Conservation (phyloP, 1,140 invertebrate genomes). For the Drosophila lini region DNA sequence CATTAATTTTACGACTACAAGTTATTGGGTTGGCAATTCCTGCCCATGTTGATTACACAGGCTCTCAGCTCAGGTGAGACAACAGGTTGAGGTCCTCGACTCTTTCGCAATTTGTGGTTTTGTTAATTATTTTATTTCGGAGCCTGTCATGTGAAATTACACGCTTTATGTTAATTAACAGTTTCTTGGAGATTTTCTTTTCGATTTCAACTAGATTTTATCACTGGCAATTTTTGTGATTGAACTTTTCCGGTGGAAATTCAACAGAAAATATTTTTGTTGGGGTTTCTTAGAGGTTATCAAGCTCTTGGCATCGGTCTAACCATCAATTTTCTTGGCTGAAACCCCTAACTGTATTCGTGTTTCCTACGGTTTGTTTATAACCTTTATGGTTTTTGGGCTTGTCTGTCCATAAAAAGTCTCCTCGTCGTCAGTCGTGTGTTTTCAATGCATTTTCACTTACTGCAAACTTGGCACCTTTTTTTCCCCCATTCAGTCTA, state of each 20-base stretch:
- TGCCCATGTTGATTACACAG: slow-evolving; percentile 43
- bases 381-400: slow-evolving; percentile 45
- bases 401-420: slow-evolving; percentile 53
- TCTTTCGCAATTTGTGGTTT: slow-evolving; percentile 26
- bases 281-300: slow-evolving; percentile 37
- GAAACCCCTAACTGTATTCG: slow-evolving; percentile 16
- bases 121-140: slow-evolving; percentile 39
- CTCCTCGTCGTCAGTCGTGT: slow-evolving; percentile 4
- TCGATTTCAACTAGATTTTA: slow-evolving; percentile 41
- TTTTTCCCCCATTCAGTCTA: slow-evolving; percentile 24
- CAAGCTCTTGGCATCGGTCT: slow-evolving; percentile 54
- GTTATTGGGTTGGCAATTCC: slow-evolving; percentile 46
- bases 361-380: slow-evolving; percentile 13
- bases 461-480: slow-evolving; percentile 58
- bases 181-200: slow-evolving; percentile 7
- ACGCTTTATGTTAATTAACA: slow-evolving; percentile 41
- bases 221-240: slow-evolving; percentile 63
- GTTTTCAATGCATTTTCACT: slow-evolving; percentile 67
- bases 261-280: slow-evolving; percentile 7
- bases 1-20: slow-evolving; percentile 70
- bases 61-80: slow-evolving; percentile 12
- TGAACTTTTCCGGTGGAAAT: slow-evolving; percentile 52
- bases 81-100: slow-evolving; percentile 43
- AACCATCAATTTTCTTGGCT: slow-evolving; percentile 44
- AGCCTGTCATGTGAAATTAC: slow-evolving; percentile 29